Evolutionary conservation across 2,888 invertebrate genomes (phyloP).

Genomic region (Pherbina coryleti): DNA sequence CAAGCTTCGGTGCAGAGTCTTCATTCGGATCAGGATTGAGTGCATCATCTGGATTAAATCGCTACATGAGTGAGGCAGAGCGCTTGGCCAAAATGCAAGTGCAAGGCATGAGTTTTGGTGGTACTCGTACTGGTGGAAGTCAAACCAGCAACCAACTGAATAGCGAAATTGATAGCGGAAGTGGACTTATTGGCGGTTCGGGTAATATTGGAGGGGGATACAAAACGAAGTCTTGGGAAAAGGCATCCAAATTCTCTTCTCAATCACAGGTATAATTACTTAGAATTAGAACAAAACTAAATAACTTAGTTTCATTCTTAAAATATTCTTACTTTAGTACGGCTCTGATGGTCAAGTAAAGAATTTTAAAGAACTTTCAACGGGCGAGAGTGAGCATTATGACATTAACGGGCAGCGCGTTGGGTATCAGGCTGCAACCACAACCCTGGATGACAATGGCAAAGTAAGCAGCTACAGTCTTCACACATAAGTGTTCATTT

Average conservation of each 20-base stretch:
- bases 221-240: slow-evolving; percentile 68
- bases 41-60: slow-evolving; percentile 52
- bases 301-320: not conserved
- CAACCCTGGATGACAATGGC: slow-evolving; percentile 76
- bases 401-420: slow-evolving; percentile 72
- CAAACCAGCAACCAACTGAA: slow-evolving; percentile 44
- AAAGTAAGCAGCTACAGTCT: slow-evolving; percentile 74
- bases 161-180: slow-evolving; percentile 23
- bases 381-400: slow-evolving; percentile 67
- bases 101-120: slow-evolving; percentile 53
- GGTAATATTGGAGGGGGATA: slow-evolving; percentile 50
- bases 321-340: slow-evolving; percentile 52
- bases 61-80: slow-evolving; percentile 64
- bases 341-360: slow-evolving; percentile 65
- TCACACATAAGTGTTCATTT: slow-evolving; percentile 60
- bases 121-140: slow-evolving; percentile 54
- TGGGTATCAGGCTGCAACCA: slow-evolving; percentile 72
- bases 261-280: slow-evolving; percentile 67
- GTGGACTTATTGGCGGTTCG: slow-evolving; percentile 35
- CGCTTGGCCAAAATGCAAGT: slow-evolving; percentile 64
- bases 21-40: slow-evolving; percentile 35
- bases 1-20: slow-evolving; percentile 47
- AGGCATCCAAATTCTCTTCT: slow-evolving; percentile 69
- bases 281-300: not conserved
- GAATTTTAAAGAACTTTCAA: slow-evolving; percentile 66